A percentile compares a stretch with the other conserved stretches of the same genome.
Evolutionary conservation across 2,888 invertebrate species (phyloP).

Genomic region (Athalia circularis): DNA sequence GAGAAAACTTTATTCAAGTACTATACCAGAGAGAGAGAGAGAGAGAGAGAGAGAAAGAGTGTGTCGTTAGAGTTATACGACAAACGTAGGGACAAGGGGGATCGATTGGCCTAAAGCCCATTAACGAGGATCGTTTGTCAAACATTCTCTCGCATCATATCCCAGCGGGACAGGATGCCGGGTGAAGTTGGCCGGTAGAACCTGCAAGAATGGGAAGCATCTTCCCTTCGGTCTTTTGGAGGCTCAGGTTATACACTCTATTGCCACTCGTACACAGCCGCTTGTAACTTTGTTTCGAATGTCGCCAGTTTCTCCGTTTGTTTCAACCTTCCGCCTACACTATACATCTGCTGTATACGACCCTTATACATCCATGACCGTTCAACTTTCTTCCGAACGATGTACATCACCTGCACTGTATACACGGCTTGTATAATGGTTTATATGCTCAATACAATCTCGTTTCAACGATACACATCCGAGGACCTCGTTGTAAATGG

Average conservation of each 20-base stretch:
- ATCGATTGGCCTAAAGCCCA: conserved; percentile 24
- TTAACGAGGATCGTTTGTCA: conserved; percentile 40
- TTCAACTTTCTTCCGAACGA: too few species aligned
- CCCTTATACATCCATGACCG: not conserved
- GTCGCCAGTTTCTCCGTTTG: conserved; percentile 32
- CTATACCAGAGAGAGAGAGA: too few species aligned
- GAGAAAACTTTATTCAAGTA: conserved; percentile 24
- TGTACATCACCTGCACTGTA: too few species aligned
- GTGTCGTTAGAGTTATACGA: conserved; percentile 11
- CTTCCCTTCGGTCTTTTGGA: not conserved
- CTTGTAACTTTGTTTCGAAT: conserved; percentile 25
- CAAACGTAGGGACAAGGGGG: not conserved
- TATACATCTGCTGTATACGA: not conserved
- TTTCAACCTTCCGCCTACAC: conserved; percentile 5
- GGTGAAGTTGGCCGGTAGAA: not conserved
- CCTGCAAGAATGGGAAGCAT: not conserved
- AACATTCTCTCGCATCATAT: conserved; percentile 23
- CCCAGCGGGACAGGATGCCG: not conserved
- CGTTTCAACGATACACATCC: conserved; percentile 4
- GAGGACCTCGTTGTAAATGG: conserved; percentile 26
- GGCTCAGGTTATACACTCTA: conserved; percentile 12
- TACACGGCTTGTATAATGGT: not conserved
- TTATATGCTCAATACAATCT: not conserved
- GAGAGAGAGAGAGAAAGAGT: too few species aligned
- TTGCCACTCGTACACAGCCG: conserved; percentile 26